A percentile compares a stretch with the other conserved stretches of the same genome.
Conservation (phyloP, 1,140 invertebrate genomes). For the Trichoplusia ni region DNA sequence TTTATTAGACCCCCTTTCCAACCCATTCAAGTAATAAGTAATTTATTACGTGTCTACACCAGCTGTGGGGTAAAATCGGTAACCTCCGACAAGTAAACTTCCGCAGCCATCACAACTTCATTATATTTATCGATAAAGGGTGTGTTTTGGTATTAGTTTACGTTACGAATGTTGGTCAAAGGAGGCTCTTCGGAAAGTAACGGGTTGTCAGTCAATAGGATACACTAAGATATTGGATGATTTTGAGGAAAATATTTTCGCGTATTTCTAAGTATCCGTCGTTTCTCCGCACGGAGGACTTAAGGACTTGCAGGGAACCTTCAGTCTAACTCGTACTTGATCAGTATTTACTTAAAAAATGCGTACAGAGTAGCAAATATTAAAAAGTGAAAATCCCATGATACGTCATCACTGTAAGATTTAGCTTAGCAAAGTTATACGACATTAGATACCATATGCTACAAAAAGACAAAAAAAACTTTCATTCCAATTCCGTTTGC, state of each 20-base stretch:
- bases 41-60: neutral
- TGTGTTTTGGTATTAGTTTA: constrained; percentile 7
- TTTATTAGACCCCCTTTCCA: no score
- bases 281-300: no score
- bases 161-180: neutral
- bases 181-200: neutral
- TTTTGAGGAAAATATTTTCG: no score
- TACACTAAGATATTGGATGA: neutral
- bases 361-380: no score
- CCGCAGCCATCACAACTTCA: constrained; percentile 9
- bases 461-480: neutral
- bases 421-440: no score
- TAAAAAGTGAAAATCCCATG: no score
- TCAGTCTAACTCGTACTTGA: no score
- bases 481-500: neutral
- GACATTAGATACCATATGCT: no score
- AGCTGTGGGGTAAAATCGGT: neutral
- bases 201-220: neutral
- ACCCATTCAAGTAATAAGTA: neutral
- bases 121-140: constrained; percentile 19
- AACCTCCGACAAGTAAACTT: neutral
- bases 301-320: no score
- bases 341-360: no score
- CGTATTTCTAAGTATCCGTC: no score
- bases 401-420: no score